Percentiles rank a stretch among this genome's conserved stretches.
These are phyloP conservation scores for Myotis vivesi DNA, from an alignment of 2,797 vertebrate species.

Conservation along the genomic window DNA sequence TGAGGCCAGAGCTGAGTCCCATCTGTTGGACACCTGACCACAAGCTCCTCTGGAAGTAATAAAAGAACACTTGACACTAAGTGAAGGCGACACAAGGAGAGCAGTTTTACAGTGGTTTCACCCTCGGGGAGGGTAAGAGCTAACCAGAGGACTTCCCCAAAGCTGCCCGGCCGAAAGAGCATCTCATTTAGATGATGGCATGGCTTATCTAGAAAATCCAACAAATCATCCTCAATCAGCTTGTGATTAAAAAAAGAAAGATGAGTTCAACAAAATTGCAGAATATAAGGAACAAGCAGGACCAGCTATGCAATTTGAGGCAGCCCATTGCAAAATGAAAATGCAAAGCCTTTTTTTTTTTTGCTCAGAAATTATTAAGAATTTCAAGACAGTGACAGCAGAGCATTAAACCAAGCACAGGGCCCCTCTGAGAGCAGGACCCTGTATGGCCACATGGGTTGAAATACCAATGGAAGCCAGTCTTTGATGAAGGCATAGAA, in stretches of 20 bases:
- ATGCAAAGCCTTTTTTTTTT: not conserved
- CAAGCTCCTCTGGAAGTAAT: conserved; percentile 29
- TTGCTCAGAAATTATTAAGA: not conserved
- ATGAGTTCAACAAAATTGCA: not conserved
- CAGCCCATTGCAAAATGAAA: not conserved
- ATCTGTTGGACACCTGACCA: conserved; percentile 6
- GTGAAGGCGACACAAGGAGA: conserved; percentile 1
- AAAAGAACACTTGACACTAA: not conserved
- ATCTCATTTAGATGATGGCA: not conserved
- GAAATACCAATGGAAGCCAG: not conserved
- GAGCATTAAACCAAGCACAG: not conserved
- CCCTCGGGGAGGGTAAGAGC: not conserved
- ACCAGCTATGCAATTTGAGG: not conserved
- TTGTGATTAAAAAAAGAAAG: not conserved
- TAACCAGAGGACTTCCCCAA: not conserved
- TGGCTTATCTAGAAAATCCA: conserved; percentile 35
- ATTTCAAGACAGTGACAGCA: not conserved
- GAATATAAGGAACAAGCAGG: not conserved
- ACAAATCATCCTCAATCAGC: not conserved
- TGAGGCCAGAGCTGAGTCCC: not conserved
- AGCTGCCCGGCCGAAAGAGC: not conserved
- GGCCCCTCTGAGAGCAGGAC: not conserved
- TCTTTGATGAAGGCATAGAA: not conserved
- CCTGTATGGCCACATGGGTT: not conserved
- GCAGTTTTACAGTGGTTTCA: not conserved